A percentile compares a stretch with the other conserved stretches of the same genome.
These are phyloP conservation scores for Madoqua kirkii DNA, from an alignment of 2,113 vertebrate genomes.

Conservation along the genomic window DNA sequence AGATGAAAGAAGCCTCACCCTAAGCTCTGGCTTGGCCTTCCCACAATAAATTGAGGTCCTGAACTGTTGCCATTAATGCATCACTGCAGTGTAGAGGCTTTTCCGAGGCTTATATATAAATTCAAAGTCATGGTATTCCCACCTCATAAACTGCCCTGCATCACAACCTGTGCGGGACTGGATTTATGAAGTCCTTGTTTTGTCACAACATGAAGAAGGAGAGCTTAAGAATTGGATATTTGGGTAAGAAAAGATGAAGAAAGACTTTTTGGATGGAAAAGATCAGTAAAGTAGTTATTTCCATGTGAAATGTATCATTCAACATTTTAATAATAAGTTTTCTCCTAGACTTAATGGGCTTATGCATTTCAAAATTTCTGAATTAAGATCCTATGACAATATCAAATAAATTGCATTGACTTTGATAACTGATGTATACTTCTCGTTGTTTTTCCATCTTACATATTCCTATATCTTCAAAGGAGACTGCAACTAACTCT, in stretches of 20 bases:
- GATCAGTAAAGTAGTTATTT: neutral
- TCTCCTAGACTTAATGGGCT: neutral
- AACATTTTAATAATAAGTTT: neutral
- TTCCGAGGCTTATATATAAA: neutral
- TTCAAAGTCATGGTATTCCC: neutral
- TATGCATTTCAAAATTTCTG: neutral
- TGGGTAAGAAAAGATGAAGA: neutral
- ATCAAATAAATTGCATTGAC: neutral
- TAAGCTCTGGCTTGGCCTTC: neutral
- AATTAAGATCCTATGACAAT: neutral
- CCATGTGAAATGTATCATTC: neutral
- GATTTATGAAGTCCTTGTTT: neutral
- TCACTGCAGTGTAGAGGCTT: neutral
- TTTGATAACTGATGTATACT: neutral
- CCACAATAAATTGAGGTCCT: neutral
- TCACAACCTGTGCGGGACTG: neutral
- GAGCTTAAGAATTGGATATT: neutral
- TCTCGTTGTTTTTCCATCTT: neutral
- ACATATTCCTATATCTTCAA: neutral
- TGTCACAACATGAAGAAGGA: neutral
- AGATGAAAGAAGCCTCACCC: neutral
- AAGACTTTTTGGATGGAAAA: neutral
- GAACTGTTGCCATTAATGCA: neutral
- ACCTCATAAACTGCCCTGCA: neutral
- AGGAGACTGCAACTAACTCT: neutral